Base-by-base conservation (phyloP, 2,888 invertebrate genomes). In the Plagiodera versicolora region DNA sequence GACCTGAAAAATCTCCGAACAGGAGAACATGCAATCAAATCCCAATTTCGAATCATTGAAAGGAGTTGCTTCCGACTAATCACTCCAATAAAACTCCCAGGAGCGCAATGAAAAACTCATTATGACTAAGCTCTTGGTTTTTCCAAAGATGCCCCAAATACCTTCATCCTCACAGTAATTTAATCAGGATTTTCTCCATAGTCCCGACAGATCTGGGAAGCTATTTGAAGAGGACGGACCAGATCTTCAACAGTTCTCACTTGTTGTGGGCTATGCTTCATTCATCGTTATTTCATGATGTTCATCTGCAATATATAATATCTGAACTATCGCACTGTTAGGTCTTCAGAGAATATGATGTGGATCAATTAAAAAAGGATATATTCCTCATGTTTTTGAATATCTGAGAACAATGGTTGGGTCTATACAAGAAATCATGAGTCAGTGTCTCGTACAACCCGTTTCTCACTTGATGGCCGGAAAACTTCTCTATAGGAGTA, bases 181-280 rank as follows among this genome's bases (percentile, higher is more conserved):
- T 70, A 70, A 72, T 67, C 66, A 60, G 65, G 68, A 68, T 73
- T 75, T 74, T 74, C 74, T 74, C 74, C 73, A 71, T 71, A 68
- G 70, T 71, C 67, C 68, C 72, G 72, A 70, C 72, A 73, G 73
- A 72, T 70, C 67, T 67, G 60, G 49, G 24, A n/a, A 54, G 71
- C 74, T 71, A 73, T 73, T 74, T 72, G 71, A 72, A 68, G 60
- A 60, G 67, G 68, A 67, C 66, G 51, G 66, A 66, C 68, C 70
- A 63, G 67, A 73, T 68, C 67, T 77, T 75, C 77, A 69, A 70
- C 71, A 77, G 77, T 76, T 75, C 72, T 70, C 68, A 74, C 74
- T 73, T 74, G 76, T 76, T 72, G 74, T 66, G 77, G 77, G 78
- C 78, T 78, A 72, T 68, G 72, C n/a, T n/a, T n/a, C n/a, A n/a